Conservation (phyloP, 2,888 invertebrate genomes). For the Nemotelus pantherinus region DNA sequence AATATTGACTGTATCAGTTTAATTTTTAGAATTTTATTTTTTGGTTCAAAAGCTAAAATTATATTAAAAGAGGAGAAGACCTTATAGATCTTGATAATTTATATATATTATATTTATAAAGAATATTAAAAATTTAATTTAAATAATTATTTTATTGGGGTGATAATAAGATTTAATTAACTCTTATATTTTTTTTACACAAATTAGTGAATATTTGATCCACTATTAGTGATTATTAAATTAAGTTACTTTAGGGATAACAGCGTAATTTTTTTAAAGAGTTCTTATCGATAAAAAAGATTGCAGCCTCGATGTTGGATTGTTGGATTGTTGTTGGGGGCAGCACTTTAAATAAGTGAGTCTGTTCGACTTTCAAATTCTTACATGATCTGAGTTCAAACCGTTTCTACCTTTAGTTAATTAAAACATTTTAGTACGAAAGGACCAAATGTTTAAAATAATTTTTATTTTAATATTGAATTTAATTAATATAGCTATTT, state of each 20-base stretch:
- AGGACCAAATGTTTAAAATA: constrained; percentile 72
- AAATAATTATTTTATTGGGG: no score
- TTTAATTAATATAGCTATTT: constrained; percentile 66
- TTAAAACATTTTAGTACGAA: constrained; percentile 78
- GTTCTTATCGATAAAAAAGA: no score
- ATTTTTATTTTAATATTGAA: constrained; percentile 60
- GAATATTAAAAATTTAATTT: no score
- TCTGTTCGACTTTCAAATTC: constrained; percentile 85
- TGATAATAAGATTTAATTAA: no score
- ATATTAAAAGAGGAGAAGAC: constrained; percentile 79
- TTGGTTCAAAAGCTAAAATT: constrained; percentile 75
- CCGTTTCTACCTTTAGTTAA: constrained; percentile 48
- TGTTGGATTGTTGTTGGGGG: background rate
- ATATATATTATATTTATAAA: no score
- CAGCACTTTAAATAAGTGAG: constrained; percentile 59
- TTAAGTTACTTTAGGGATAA: no score
- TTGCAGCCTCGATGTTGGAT: constrained; percentile 24
- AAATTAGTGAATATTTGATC: no score
- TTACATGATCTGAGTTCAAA: constrained; percentile 41
- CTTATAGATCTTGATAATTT: constrained; percentile 76
- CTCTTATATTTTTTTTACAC: no score
- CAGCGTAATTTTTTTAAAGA: no score
- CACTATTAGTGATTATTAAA: no score
- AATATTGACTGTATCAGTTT: constrained; percentile 70
- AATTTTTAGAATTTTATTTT: constrained; percentile 68